Evolutionary conservation across 1,140 invertebrate genomes (phyloP).

Genomic region (Lineus longissimus): DNA sequence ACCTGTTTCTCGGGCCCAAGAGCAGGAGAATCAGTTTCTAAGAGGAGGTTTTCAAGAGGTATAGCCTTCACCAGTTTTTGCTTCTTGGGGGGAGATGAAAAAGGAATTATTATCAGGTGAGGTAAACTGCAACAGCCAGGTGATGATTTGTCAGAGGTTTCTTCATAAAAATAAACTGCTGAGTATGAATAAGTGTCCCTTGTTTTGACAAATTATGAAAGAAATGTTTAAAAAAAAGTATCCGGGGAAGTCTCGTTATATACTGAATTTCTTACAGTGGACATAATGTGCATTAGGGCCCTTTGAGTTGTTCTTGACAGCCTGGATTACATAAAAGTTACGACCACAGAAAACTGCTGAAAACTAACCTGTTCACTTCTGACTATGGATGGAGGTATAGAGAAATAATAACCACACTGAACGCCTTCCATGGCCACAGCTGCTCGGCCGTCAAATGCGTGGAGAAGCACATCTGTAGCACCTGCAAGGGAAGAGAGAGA

Average conservation of each 20-base stretch:
- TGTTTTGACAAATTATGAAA: too few relatives aligned
- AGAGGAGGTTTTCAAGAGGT: constrained; percentile 36
- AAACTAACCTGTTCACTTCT: constrained; percentile 46
- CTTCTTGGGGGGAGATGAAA: constrained; percentile 21
- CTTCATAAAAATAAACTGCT: not conserved
- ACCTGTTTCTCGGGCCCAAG: constrained; percentile 45
- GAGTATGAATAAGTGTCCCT: too few relatives aligned
- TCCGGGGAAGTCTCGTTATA: too few relatives aligned
- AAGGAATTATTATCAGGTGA: not conserved
- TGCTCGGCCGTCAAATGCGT: constrained; percentile 53
- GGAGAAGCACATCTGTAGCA: constrained; percentile 47
- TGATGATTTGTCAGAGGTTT: too few relatives aligned
- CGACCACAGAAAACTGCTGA: too few relatives aligned
- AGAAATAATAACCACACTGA: constrained; percentile 49
- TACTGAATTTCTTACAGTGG: too few relatives aligned
- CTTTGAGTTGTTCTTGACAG: too few relatives aligned
- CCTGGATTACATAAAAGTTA: too few relatives aligned
- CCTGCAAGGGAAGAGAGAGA: constrained; percentile 19
- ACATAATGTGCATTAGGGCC: too few relatives aligned
- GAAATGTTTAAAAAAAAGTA: too few relatives aligned
- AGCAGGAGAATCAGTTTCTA: constrained; percentile 48
- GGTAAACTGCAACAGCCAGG: not conserved
- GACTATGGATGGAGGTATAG: constrained; percentile 49
- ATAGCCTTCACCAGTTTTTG: constrained; percentile 40
- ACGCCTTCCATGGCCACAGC: constrained; percentile 48